Evolutionary conservation across 1,140 invertebrate genomes (phyloP).

Genomic region (Chelonus insularis): DNA sequence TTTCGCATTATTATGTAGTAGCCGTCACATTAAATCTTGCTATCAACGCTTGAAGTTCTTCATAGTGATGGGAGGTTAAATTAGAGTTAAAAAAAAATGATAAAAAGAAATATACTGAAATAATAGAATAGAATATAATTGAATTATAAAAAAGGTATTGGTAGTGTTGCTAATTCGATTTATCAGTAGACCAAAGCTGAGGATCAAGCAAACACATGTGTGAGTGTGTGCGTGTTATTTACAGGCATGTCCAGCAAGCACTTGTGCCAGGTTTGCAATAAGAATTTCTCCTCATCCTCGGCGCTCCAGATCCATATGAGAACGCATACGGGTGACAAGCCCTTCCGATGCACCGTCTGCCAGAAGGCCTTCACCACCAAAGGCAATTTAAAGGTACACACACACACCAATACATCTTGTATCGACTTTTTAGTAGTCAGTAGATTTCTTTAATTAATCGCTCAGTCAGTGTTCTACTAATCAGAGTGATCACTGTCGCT

Average conservation of each 20-base stretch:
- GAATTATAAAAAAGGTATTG: neutral
- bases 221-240: constrained; percentile 62
- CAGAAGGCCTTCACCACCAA: constrained; percentile 97
- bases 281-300: constrained; percentile 95
- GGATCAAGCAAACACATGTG: constrained; percentile 23
- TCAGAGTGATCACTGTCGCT: constrained; percentile 25
- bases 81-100: no score
- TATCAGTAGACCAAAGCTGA: neutral
- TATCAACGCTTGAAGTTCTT: neutral
- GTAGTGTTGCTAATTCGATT: neutral
- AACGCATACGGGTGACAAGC: constrained; percentile 97
- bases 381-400: constrained; percentile 92
- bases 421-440: constrained; percentile 8
- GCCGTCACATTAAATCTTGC: no score
- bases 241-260: constrained; percentile 77
- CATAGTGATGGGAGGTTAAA: no score
- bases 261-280: constrained; percentile 94
- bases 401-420: constrained; percentile 10
- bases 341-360: constrained; percentile 94
- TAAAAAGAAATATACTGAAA: neutral
- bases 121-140: neutral
- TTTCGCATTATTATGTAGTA: no score
- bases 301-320: constrained; percentile 97
- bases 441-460: neutral
- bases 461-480: constrained; percentile 10